Conservation (phyloP, 2,113 vertebrate species). For the Triplophysa siluroides region DNA sequence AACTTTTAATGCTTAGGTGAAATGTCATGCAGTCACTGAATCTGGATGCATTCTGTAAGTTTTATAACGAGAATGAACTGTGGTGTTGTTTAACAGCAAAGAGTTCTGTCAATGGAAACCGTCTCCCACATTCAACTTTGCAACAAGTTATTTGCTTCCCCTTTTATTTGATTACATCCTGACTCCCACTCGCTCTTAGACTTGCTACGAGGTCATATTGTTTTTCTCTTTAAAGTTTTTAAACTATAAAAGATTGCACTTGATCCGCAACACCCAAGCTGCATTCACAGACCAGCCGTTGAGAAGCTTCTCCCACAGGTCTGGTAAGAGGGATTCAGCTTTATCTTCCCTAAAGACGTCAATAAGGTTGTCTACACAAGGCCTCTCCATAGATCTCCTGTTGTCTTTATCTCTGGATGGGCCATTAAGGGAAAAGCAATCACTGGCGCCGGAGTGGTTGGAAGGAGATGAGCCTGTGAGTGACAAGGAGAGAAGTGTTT, state of each 20-base stretch:
- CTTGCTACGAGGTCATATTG: background rate
- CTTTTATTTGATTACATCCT: slow-evolving; percentile 64
- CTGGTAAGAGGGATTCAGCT: slow-evolving; percentile 51
- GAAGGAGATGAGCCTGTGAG: slow-evolving; percentile 44
- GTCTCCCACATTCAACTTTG: slow-evolving; percentile 9
- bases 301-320: slow-evolving; percentile 59
- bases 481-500: slow-evolving; percentile 54
- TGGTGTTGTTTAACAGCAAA: background rate
- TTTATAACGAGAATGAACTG: background rate
- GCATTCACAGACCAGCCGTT: background rate
- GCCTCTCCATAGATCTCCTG: slow-evolving; percentile 63
- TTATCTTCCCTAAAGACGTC: slow-evolving; percentile 58
- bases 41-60: background rate
- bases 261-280: background rate
- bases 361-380: slow-evolving; percentile 65
- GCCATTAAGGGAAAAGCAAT: slow-evolving; percentile 63
- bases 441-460: slow-evolving; percentile 25
- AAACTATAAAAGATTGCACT: slow-evolving; percentile 14
- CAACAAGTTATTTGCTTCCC: slow-evolving; percentile 60
- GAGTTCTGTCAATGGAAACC: background rate
- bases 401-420: slow-evolving; percentile 56
- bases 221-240: slow-evolving; percentile 1
- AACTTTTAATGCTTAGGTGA: background rate
- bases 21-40: slow-evolving; percentile 10
- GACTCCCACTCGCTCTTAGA: background rate